phyloP scores from a whole-genome alignment of 2,113 vertebrate species.

The Dipodomys merriami region DNA sequence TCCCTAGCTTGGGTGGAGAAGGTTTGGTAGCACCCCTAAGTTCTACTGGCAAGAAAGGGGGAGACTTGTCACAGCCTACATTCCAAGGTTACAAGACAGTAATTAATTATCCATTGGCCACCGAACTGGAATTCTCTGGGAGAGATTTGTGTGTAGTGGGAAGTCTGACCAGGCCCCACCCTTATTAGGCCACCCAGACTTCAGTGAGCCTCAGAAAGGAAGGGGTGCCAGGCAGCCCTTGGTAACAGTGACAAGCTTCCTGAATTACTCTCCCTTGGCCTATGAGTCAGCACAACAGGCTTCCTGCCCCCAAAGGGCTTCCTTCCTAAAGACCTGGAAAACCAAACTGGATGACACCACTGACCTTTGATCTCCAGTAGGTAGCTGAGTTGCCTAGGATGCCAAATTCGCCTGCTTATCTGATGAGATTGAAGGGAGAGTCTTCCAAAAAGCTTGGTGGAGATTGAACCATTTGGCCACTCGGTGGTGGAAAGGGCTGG shows the following conservation, averaged over 20 bases:
- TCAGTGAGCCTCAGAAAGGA: constrained; percentile 3
- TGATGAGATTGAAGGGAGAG: background rate
- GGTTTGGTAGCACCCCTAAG: background rate
- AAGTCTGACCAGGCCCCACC: background rate
- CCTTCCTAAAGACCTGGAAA: constrained; percentile 59
- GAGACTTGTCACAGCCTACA: background rate
- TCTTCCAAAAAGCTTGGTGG: background rate
- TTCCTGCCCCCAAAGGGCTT: constrained; percentile 72
- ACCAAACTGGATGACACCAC: background rate
- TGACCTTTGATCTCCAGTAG: background rate
- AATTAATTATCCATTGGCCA: background rate
- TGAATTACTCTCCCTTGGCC: constrained; percentile 51
- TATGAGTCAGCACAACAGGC: constrained; percentile 74
- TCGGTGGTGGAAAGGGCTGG: background rate
- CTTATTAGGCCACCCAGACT: background rate
- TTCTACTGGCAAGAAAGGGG: background rate
- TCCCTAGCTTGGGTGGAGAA: background rate
- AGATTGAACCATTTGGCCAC: background rate
- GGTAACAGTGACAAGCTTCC: constrained; percentile 59
- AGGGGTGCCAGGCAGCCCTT: constrained; percentile 1
- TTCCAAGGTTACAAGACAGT: background rate
- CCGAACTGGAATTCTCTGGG: background rate
- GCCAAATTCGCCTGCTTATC: background rate
- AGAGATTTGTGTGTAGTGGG: background rate
- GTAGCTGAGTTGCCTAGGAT: background rate